Conservation (phyloP, 2,113 vertebrate species). For the Labrus mixtus region DNA sequence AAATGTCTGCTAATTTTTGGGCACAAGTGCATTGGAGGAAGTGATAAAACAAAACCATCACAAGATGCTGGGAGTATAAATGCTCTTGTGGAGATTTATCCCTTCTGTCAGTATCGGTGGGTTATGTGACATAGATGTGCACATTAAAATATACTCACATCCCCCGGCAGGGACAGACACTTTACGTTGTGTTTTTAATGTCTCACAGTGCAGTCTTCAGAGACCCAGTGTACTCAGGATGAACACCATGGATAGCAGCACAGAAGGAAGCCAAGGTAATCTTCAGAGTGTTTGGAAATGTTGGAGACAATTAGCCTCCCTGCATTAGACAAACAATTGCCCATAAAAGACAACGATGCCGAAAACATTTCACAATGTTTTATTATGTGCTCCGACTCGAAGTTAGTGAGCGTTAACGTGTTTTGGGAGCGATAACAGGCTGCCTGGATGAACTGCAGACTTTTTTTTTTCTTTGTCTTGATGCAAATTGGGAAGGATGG, state of each 20-base stretch:
- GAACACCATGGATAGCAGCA: slow-evolving; percentile 82
- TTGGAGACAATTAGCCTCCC: slow-evolving; percentile 71
- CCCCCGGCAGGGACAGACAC: slow-evolving; percentile 71
- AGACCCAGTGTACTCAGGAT: slow-evolving; percentile 79
- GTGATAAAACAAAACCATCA: slow-evolving; percentile 71
- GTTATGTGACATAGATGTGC: slow-evolving; percentile 77
- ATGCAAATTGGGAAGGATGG: slow-evolving; percentile 71
- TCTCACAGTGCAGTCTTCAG: slow-evolving; percentile 83
- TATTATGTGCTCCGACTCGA: slow-evolving; percentile 51
- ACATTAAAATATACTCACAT: slow-evolving; percentile 74
- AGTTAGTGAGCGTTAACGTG: slow-evolving; percentile 56
- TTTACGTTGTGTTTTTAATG: slow-evolving; percentile 77
- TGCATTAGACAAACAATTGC: slow-evolving; percentile 69
- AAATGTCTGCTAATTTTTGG: slow-evolving; percentile 64
- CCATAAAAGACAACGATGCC: slow-evolving; percentile 69
- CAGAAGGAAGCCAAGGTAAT: slow-evolving; percentile 74
- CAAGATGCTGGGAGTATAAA: slow-evolving; percentile 67
- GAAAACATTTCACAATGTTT: slow-evolving; percentile 56
- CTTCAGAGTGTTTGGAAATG: slow-evolving; percentile 66
- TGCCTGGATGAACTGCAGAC: slow-evolving; percentile 61
- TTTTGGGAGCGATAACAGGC: slow-evolving; percentile 58
- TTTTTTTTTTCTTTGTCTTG: slow-evolving; percentile 40
- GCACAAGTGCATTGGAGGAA: slow-evolving; percentile 67
- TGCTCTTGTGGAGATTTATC: slow-evolving; percentile 61
- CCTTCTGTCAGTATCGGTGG: slow-evolving; percentile 67